These are phyloP conservation scores for Corvus moneduloides DNA, from an alignment of 2,113 vertebrate species.

Conservation along the genomic window DNA sequence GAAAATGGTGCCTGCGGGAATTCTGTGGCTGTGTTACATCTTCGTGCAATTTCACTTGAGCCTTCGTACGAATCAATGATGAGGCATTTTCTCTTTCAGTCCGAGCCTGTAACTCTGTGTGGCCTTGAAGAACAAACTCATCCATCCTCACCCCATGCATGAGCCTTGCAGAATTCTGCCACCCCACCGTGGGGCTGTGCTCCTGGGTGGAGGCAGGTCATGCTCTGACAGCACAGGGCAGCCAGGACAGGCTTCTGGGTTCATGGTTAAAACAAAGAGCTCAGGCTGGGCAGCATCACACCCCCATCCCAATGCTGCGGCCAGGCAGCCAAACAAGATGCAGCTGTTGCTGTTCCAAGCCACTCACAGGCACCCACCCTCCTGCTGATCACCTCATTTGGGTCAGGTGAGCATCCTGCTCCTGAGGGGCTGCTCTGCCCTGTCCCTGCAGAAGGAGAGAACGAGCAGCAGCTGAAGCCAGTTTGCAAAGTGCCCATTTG, in stretches of 20 bases:
- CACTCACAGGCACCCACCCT: too few species aligned
- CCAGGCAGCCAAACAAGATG: fast-evolving
- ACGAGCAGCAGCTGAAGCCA: neutral
- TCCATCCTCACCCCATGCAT: fast-evolving
- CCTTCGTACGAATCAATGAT: neutral
- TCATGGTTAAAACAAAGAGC: fast-evolving
- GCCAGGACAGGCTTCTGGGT: neutral
- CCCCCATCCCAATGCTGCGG: fast-evolving
- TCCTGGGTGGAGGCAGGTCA: neutral
- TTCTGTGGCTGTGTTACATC: neutral
- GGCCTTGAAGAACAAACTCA: neutral
- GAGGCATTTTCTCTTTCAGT: neutral
- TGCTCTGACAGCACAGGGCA: neutral
- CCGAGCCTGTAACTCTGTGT: neutral
- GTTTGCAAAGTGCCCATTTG: fast-evolving
- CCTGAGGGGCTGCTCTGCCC: neutral
- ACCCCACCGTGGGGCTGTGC: fast-evolving
- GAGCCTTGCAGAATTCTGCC: neutral
- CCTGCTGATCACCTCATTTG: neutral
- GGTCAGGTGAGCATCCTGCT: neutral
- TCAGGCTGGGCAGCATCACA: neutral
- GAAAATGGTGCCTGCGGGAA: constrained; percentile 32
- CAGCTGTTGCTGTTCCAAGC: neutral
- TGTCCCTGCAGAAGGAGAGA: neutral
- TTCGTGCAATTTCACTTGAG: neutral